A percentile compares a stretch with the other conserved stretches of the same genome.
phyloP scores from a whole-genome alignment of 2,888 invertebrate species.

The Tachina lurida region DNA sequence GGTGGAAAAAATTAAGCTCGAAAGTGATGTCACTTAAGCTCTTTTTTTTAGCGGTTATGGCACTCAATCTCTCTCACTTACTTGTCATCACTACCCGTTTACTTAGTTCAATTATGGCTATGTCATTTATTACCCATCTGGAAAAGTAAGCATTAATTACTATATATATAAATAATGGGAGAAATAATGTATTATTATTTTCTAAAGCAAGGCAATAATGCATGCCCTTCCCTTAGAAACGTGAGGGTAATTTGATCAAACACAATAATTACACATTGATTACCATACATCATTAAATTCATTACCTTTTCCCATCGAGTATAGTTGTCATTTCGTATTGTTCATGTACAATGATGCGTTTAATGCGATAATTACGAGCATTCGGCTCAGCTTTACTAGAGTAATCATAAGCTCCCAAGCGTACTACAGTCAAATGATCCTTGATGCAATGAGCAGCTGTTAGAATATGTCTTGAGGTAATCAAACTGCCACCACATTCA shows the following conservation, averaged over 20 bases:
- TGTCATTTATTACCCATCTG: conserved; percentile 86
- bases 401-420: conserved; percentile 91
- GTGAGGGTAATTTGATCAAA: too few relatives aligned
- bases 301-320: too few relatives aligned
- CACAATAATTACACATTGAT: too few relatives aligned
- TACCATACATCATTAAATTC: too few relatives aligned
- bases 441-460: conserved; percentile 86
- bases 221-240: too few relatives aligned
- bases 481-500: conserved; percentile 90
- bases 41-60: too few relatives aligned
- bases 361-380: conserved; percentile 86
- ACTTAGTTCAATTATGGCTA: conserved; percentile 88
- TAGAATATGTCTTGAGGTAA: conserved; percentile 87
- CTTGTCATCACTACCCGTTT: conserved; percentile 76
- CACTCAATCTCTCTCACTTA: conserved; percentile 62
- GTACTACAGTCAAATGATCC: conserved; percentile 84
- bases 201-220: too few relatives aligned
- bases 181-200: too few relatives aligned
- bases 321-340: conserved; percentile 86
- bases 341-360: conserved; percentile 86
- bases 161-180: too few relatives aligned
- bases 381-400: conserved; percentile 84
- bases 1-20: too few relatives aligned
- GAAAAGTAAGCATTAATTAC: too few relatives aligned
- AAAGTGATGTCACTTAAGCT: too few relatives aligned